phyloP scores from a whole-genome alignment of 1,140 invertebrate genomes.

The Formica selysi region DNA sequence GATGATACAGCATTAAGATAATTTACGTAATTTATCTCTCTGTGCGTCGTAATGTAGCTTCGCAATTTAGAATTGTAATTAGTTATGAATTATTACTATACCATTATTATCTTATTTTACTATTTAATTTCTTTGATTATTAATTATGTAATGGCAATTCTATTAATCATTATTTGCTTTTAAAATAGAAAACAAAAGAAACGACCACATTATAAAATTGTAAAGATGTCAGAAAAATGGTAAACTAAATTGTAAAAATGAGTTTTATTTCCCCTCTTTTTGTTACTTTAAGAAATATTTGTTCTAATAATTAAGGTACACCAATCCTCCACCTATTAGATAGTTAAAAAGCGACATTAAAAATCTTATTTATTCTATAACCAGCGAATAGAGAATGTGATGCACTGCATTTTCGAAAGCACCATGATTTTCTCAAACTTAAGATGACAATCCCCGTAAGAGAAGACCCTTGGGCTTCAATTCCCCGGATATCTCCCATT shows the following conservation, averaged over 20 bases:
- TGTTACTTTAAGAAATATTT: background rate
- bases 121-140: conserved; percentile 9
- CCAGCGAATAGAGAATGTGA: background rate
- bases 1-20: conserved; percentile 57
- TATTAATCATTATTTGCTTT: background rate
- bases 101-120: conserved; percentile 22
- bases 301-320: background rate
- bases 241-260: background rate
- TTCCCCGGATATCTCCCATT: background rate
- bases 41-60: background rate
- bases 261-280: background rate
- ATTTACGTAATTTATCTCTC: conserved; percentile 51
- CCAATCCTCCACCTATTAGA: background rate
- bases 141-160: background rate
- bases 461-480: background rate
- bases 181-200: background rate
- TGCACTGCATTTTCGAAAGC: background rate
- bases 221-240: too few species aligned
- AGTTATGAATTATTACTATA: conserved; percentile 11
- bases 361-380: background rate
- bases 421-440: background rate
- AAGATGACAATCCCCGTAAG: conserved; percentile 27
- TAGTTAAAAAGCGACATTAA: conserved; percentile 1
- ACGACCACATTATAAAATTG: background rate
- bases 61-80: conserved; percentile 49